Base-by-base conservation (phyloP, 2,888 invertebrate species). In the Acronicta alni region DNA sequence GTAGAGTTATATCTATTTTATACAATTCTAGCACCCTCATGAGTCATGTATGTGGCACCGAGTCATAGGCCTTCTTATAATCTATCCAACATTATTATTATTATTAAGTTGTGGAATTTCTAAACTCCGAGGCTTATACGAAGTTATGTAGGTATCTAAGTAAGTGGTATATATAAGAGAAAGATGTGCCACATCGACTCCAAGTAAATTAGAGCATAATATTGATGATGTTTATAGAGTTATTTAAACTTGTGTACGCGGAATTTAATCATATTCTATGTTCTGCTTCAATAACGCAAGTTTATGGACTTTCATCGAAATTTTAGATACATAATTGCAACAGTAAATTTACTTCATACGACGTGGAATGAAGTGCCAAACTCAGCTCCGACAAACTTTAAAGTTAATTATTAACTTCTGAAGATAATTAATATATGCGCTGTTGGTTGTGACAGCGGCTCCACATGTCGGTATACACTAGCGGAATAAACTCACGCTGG, bases 391-490 rank as follows among this genome's bases (percentile, higher is more conserved):
- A 75, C 79, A 49, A 89, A 91, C 82, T 90, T 87, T 82, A 85
- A 89, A 90, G 87, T 90, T 90, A 89, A 91, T 91, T 88, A 91
- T 88, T 84, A 89, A 92, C 81, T 91, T 89, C 75, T 76, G 80
- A 84, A 84, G 87, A 88, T 89, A 89, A 90, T 91, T 89, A 89
- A 91, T 89, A 89, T 88, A 83, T 79, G 75, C 79, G 72, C 72
- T 75, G 75, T 79, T 84, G 86, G 69, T 71, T 72, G 73, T 81
- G 83, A 82, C 82, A 79, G 77, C 81, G 77, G 77, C 55, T 62
- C 63, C 67, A 68, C 70, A 66, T 69, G 65, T 73, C 56, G 71
- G 56, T 53, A 53, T 51, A 62, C 59, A 58, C 61, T 55, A 49
- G 58, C 51, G 48, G 66, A 59, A 77, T 75, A 72, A 64, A 73